Conservation (phyloP, 2,797 vertebrate species). For the Aldrovandia affinis region DNA sequence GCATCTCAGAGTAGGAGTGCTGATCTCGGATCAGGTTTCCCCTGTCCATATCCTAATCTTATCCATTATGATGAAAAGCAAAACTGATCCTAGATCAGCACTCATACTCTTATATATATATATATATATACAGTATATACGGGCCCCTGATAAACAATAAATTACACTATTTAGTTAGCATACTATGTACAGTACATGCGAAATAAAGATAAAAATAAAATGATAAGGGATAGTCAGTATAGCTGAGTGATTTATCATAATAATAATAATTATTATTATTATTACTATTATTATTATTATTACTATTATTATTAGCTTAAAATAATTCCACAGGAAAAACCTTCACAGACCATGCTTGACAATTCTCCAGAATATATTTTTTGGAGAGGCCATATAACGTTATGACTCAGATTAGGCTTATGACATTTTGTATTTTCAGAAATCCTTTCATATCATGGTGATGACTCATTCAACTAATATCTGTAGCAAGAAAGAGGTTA, state of each 20-base stretch:
- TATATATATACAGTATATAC: too few species aligned
- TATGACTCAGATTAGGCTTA: background rate
- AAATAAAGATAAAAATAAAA: background rate
- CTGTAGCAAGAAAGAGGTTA: background rate
- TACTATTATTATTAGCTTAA: background rate
- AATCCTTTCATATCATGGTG: background rate
- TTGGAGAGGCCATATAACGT: background rate
- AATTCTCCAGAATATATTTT: background rate
- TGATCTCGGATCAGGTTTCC: too few species aligned
- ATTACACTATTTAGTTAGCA: background rate
- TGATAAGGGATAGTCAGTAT: too few species aligned
- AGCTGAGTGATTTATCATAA: too few species aligned
- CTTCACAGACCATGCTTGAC: background rate
- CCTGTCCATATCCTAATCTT: too few species aligned
- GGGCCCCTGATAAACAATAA: background rate
- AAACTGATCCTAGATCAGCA: too few species aligned
- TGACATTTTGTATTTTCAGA: background rate
- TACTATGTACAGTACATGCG: background rate
- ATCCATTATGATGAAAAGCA: too few species aligned
- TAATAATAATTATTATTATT: too few species aligned
- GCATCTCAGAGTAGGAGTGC: too few species aligned
- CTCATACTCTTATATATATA: too few species aligned
- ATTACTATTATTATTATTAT: too few species aligned
- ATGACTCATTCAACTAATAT: constrained; percentile 13
- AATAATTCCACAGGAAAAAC: background rate